These are phyloP conservation scores for Anser cygnoides DNA, from an alignment of 2,113 vertebrate species.

Conservation along the genomic window DNA sequence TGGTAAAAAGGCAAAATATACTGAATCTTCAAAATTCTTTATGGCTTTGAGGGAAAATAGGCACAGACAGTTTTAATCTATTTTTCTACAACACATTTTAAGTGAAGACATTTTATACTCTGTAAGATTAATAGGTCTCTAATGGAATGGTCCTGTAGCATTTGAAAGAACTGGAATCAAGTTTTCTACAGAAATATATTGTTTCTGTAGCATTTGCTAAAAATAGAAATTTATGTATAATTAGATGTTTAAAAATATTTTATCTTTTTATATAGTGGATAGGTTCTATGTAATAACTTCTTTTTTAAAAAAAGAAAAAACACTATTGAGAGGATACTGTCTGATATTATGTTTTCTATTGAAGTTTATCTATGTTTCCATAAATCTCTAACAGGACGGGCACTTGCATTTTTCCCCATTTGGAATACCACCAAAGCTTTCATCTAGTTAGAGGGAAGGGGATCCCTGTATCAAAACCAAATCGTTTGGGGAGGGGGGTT, in stretches of 20 bases:
- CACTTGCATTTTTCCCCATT: not conserved
- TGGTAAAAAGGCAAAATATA: not conserved
- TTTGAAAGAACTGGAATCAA: not conserved
- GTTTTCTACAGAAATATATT: not conserved
- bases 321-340: not conserved
- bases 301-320: not conserved
- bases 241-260: not conserved
- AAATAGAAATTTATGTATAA: not conserved
- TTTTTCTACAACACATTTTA: not conserved
- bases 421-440: not conserved
- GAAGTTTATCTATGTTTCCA: not conserved
- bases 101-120: not conserved
- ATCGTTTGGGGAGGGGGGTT: not conserved
- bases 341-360: not conserved
- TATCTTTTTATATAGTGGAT: not conserved
- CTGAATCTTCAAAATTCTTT: not conserved
- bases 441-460: not conserved
- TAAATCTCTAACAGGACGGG: not conserved
- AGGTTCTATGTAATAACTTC: not conserved
- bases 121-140: not conserved
- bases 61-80: not conserved
- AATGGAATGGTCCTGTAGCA: not conserved
- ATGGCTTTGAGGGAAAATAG: not conserved
- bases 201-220: not conserved
- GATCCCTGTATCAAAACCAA: not conserved